These are phyloP conservation scores for Hyles lineata DNA, from an alignment of 2,888 invertebrate genomes.

Conservation along the genomic window DNA sequence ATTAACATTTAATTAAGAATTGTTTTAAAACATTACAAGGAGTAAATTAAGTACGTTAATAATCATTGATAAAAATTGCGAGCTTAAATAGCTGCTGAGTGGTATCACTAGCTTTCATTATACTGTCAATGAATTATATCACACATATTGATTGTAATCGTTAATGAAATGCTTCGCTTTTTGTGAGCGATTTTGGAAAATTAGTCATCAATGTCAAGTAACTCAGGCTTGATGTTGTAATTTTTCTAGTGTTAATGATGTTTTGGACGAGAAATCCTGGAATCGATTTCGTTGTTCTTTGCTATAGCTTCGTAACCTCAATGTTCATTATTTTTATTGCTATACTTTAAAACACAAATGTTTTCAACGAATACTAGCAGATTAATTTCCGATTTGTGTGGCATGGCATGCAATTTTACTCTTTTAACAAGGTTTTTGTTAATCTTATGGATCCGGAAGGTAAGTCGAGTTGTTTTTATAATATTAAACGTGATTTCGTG, in stretches of 20 bases:
- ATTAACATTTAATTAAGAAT: constrained; percentile 57
- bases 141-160: constrained; percentile 22
- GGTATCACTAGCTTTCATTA: constrained; percentile 51
- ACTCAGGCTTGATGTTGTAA: constrained; percentile 33
- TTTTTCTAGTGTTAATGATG: constrained; percentile 20
- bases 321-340: constrained; percentile 44
- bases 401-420: constrained; percentile 68
- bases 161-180: constrained; percentile 29
- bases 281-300: constrained; percentile 77
- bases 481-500: constrained; percentile 43
- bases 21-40: constrained; percentile 83
- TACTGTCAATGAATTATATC: constrained; percentile 34
- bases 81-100: constrained; percentile 48
- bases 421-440: constrained; percentile 20
- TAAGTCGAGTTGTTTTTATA: constrained; percentile 64
- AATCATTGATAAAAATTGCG: constrained; percentile 44
- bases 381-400: constrained; percentile 46
- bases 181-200: constrained; percentile 21
- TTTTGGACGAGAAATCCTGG: constrained; percentile 59
- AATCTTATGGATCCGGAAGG: constrained; percentile 57
- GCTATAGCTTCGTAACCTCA: constrained; percentile 49
- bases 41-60: constrained; percentile 75
- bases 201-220: constrained; percentile 5
- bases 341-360: constrained; percentile 39
- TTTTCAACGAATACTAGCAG: constrained; percentile 37